phyloP scores from a whole-genome alignment of 1,140 invertebrate species.

The Panagrolaimus sp. region DNA sequence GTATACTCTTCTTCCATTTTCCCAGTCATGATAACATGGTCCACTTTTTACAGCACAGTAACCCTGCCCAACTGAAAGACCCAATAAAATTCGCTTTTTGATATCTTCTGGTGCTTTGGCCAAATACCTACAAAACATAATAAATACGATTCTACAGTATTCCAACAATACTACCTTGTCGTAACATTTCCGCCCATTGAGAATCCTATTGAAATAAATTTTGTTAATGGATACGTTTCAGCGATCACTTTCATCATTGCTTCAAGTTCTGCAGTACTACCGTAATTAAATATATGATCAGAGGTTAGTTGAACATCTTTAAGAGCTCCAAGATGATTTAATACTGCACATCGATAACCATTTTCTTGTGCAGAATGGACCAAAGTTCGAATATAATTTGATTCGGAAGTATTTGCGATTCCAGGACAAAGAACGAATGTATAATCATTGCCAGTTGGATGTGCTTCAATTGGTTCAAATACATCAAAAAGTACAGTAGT shows the following conservation, averaged over 20 bases:
- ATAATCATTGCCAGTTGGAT: conserved; percentile 65
- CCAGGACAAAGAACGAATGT: conserved; percentile 83
- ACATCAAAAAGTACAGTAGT: conserved; percentile 85
- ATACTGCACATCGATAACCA: conserved; percentile 82
- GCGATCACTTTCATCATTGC: conserved; percentile 73
- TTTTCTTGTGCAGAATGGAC: conserved; percentile 80
- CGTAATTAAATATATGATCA: conserved; percentile 82
- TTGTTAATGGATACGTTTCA: conserved; percentile 70
- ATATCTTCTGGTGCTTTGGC: neutral
- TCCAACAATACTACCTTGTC: conserved; percentile 25
- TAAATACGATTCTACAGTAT: no score
- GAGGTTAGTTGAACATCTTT: conserved; percentile 77
- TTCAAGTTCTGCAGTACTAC: conserved; percentile 73
- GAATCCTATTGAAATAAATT: conserved; percentile 77
- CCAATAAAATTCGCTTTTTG: conserved; percentile 69
- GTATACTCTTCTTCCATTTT: conserved; percentile 78
- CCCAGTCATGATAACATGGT: conserved; percentile 76
- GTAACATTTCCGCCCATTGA: conserved; percentile 69
- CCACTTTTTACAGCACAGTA: conserved; percentile 77
- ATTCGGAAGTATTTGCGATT: conserved; percentile 85
- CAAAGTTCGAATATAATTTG: conserved; percentile 83
- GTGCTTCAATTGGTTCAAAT: conserved; percentile 71
- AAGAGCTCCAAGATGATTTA: conserved; percentile 86
- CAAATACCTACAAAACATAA: conserved; percentile 20
- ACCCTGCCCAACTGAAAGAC: conserved; percentile 82